Base-by-base conservation (phyloP, 2,797 vertebrate species). In the Coregonus suidteri region DNA sequence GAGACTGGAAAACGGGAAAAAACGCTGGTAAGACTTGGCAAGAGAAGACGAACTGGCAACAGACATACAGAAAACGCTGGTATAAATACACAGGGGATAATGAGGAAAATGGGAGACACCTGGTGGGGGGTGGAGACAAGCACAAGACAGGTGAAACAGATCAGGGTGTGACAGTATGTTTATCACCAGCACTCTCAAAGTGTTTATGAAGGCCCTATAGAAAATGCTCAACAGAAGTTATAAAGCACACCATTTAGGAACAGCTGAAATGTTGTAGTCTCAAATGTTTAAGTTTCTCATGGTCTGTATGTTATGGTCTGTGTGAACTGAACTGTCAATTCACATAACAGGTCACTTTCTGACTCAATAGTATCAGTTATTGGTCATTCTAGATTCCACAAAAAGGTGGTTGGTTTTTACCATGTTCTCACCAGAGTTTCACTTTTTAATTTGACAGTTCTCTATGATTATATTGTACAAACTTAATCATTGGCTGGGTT, bases 161-260 rank as follows among this genome's bases (percentile, higher is more conserved):
- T 25, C 25, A 25, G 25, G 25, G 25, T 25, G 25, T 25, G 25
- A 25, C 25, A 25, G 25, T 25, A 25, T 25, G 25, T 47, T 47
- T 47, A 47, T 47, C 41, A 47, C 41, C 41, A 47, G 62, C 25
- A 30, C 3, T 65, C 62, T 65, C 62, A 65, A 65, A 65, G 84
- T 78, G 69, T 81, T 75, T 37, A 75, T 77, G 53, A 74, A 77
- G 41, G 41, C 41, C 0, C 41, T 13, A 13, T 47, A 62, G 81
- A 71, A 76, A 82, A 78, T 68, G 35, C 76, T 31, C 68, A 54
- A 20, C 79, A 69, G 9, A 73, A 37, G 53, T 15, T 59, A 76
- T 74, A 56, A 52, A 76, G 69, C 75, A 13, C 25, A 53, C 47
- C 51, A 30, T 30, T 53, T 30, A 54, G 51, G 35, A 69, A 69